Percentiles rank a stretch among this genome's conserved stretches.
Evolutionary conservation across 1,140 invertebrate genomes (phyloP).

Genomic region (Formica selysi): DNA sequence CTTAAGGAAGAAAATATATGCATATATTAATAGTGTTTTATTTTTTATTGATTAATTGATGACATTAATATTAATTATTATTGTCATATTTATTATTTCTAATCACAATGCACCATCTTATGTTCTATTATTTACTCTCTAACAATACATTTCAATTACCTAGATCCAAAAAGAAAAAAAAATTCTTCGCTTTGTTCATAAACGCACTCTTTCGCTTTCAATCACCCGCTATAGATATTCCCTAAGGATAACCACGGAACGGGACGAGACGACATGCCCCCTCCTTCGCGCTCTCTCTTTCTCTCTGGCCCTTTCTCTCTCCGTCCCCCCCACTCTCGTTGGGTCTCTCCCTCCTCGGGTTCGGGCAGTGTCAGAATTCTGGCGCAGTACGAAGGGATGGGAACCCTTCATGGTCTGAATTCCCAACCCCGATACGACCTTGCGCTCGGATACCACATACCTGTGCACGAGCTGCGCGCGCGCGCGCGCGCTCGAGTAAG

Average conservation of each 20-base stretch:
- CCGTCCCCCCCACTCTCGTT: not conserved
- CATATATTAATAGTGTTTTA: not conserved
- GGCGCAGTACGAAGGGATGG: slow-evolving; percentile 77
- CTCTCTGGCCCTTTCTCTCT: slow-evolving; percentile 35
- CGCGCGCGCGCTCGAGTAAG: not conserved
- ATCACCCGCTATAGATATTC: slow-evolving; percentile 70
- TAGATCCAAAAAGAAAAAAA: too few relatives aligned
- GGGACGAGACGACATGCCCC: slow-evolving; percentile 55
- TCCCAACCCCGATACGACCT: slow-evolving; percentile 79
- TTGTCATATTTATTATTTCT: too few relatives aligned
- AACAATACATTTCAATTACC: too few relatives aligned
- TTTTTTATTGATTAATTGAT: slow-evolving; percentile 9
- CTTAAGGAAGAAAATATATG: not conserved
- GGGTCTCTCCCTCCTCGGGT: slow-evolving; percentile 37
- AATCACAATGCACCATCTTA: too few relatives aligned
- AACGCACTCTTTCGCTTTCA: not conserved
- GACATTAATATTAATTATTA: too few relatives aligned
- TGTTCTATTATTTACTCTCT: too few relatives aligned
- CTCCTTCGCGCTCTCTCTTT: slow-evolving; percentile 13
- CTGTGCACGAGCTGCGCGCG: slow-evolving; percentile 51
- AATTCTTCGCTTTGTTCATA: not conserved
- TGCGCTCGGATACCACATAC: slow-evolving; percentile 68
- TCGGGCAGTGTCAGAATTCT: slow-evolving; percentile 74
- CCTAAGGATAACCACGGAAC: slow-evolving; percentile 69
- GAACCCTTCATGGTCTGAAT: slow-evolving; percentile 79